Base-by-base conservation (phyloP, 1,140 invertebrate genomes). In the Pinna nobilis region DNA sequence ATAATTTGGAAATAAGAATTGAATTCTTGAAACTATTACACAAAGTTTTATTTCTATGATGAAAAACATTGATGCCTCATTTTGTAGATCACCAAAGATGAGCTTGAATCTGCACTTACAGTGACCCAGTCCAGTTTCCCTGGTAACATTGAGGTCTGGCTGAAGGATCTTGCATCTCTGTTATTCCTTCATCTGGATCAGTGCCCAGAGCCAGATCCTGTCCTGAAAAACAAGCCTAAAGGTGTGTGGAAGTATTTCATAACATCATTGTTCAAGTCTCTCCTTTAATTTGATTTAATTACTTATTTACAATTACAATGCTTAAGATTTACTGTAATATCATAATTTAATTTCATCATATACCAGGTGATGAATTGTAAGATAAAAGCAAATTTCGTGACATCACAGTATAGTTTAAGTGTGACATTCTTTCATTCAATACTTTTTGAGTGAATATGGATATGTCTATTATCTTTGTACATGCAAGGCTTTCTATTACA, bases 121-220 rank as follows among this genome's bases (percentile, higher is more conserved):
- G 79, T 84, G 70, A 84, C 82, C n/a, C 81, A 86, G 63, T 72
- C 78, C 20, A 82, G 73, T 33, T 89, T 88, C 76, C 88, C 88
- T 44, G 82, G 86, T 6, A 85, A 86, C 61, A 81, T 84, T 30
- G 80, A 86, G 30, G 76, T 90, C n/a, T 90, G 88, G 88, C 71
- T 90, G 9, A 89, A 89, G 76, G 89, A 90, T 63, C 69, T 90
- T 61, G 87, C 86, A n/a, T 87, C 86, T 20, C 84, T 76, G 47
- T 67, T 90, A 1, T 90, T 89, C 70, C 41, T 87, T 11, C 86
- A 88, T 63, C 47, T 90, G 28, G 87, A 88, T 53, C 83, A 85
- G 35, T 80, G 86, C 20, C 67, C 71, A 11, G 81, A 87, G n/a
- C 60, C 69, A 15, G 87, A 88, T 67, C 76, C 77, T n/a, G 63